A percentile compares a stretch with the other conserved stretches of the same genome.
Conservation (phyloP, 2,113 vertebrate genomes). For the Mastomys coucha region DNA sequence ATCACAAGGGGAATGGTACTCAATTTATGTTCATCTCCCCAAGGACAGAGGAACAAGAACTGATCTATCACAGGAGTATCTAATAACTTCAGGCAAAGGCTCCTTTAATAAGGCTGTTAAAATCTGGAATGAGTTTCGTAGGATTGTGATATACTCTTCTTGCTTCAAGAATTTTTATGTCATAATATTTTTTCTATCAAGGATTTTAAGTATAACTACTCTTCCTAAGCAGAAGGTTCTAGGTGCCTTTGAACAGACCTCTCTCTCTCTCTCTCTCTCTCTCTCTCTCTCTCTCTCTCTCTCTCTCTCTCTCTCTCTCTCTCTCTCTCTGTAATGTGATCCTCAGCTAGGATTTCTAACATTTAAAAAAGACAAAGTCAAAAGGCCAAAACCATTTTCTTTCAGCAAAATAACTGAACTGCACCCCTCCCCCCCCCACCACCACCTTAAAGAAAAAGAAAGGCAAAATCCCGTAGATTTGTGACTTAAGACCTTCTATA, state of each 20-base stretch:
- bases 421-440: fast-evolving
- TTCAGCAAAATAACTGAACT: neutral
- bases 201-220: constrained; percentile 55
- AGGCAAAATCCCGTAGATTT: neutral
- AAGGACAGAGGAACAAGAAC: constrained; percentile 66
- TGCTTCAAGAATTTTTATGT: constrained; percentile 63
- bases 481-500: neutral
- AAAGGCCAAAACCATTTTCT: neutral
- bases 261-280: neutral
- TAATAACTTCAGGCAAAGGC: constrained; percentile 72
- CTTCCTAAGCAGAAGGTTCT: constrained; percentile 3
- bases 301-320: neutral
- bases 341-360: constrained; percentile 50
- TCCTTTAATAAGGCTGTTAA: constrained; percentile 69
- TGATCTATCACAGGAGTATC: constrained; percentile 51
- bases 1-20: constrained; percentile 34
- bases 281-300: neutral
- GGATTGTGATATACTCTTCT: constrained; percentile 35
- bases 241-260: neutral
- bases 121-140: constrained; percentile 73
- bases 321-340: neutral
- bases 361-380: constrained; percentile 57
- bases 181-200: constrained; percentile 65
- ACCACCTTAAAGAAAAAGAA: neutral
- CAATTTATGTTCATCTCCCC: constrained; percentile 63